A percentile compares a stretch with the other conserved stretches of the same genome.
Evolutionary conservation across 2,113 vertebrate species (phyloP).

Genomic region (Scomber japonicus): DNA sequence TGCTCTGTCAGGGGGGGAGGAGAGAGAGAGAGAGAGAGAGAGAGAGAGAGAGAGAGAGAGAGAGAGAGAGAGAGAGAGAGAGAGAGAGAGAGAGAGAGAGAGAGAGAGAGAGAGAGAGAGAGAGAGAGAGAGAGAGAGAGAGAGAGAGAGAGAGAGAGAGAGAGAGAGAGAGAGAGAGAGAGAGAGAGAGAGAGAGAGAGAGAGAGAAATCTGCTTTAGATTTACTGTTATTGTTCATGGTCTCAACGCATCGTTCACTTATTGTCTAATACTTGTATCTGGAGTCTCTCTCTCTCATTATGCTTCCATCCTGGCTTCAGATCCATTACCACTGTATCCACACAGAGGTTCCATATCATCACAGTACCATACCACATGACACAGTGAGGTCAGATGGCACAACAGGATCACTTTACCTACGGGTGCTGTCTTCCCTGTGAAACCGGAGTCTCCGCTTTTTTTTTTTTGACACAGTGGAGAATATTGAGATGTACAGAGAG

Average conservation of each 20-base stretch:
- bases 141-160: too few species aligned
- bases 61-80: too few species aligned
- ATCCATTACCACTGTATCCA: not conserved
- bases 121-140: too few species aligned
- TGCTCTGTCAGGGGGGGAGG: not conserved
- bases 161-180: too few species aligned
- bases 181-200: too few species aligned
- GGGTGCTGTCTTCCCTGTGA: not conserved
- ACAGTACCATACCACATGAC: not conserved
- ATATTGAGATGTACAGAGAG: not conserved
- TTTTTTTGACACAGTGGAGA: not conserved
- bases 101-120: too few species aligned
- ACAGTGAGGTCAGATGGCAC: not conserved
- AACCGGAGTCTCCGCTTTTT: not conserved
- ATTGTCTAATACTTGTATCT: not conserved
- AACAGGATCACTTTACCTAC: conserved; percentile 1
- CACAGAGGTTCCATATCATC: not conserved
- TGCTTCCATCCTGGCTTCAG: too few species aligned
- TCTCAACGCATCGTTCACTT: not conserved
- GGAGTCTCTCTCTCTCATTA: not conserved
- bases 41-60: too few species aligned
- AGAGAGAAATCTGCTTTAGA: not conserved
- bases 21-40: too few species aligned
- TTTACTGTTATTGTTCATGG: conserved; percentile 6
- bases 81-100: too few species aligned